Evolutionary conservation across 2,797 vertebrate genomes (phyloP), one percentile per base, ranked within the genome.

Genomic region (Lindbergichthys nudifrons): DNA sequence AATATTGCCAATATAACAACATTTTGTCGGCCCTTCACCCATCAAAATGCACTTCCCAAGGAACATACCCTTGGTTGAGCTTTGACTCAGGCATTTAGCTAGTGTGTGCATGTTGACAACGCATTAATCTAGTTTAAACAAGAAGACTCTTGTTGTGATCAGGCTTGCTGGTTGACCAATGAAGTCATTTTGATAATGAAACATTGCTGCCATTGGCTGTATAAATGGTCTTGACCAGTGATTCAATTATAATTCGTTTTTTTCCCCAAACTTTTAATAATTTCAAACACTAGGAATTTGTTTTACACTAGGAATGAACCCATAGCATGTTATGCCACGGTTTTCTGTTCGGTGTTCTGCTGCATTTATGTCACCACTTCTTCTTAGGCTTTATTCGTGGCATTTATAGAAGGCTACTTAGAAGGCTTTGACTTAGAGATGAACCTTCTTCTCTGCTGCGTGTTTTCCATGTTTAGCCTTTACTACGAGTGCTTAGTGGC

Each of bases 311-410:
- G 66, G 48, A 70, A 21, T 46, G 1, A 51, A 30, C 12, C 43
- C 43, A 42, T 16, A 4, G 9, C 41, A 42, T 51, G 46, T 43
- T 2, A 18, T 59, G 32, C 18, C 48, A 69, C 32, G 1, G 32
- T 15, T 26, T 13, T 18, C 32, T 5, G 0, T 32, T 26, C 41
- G 19, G 69, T 41, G 32, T 47, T 66, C 30, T 54, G 32, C 23
- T 62, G 36, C 51, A 39, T 58, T 69, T 18, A 36, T 46, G 32
- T 14, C 30, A 7, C 26, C 6, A 1, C 36, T 41, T 57, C n/a
- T 39, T 52, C 16, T 50, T 19, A 18, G 46, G 67, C 64, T 42
- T 15, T 73, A 46, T 67, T 73, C 65, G 54, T 57, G 48, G 59
- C 30, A 39, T 67, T 67, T 56, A 19, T 30, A 43, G 45, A 67